These are phyloP conservation scores for Creontiades dilutus DNA, from an alignment of 2,888 invertebrate species.

Conservation along the genomic window DNA sequence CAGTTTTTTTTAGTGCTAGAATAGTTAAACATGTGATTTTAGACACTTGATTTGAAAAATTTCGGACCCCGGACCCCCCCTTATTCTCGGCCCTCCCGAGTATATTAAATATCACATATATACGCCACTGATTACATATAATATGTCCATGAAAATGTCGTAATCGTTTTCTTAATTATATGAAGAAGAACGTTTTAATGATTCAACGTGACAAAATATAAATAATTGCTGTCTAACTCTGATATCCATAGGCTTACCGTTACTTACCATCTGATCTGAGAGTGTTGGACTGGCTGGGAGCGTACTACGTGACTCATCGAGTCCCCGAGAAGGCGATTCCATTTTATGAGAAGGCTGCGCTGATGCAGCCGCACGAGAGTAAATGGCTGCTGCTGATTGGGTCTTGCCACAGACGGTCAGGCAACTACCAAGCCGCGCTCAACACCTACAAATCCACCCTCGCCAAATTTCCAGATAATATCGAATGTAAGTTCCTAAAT, in stretches of 20 bases:
- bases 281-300: constrained; percentile 93
- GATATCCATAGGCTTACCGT: constrained; percentile 82
- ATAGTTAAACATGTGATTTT: too few relatives aligned
- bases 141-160: too few relatives aligned
- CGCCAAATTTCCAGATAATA: constrained; percentile 94
- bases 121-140: too few relatives aligned
- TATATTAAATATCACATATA: too few relatives aligned
- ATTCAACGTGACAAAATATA: too few relatives aligned
- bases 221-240: too few relatives aligned
- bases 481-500: constrained; percentile 86
- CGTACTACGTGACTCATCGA: constrained; percentile 93
- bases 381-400: constrained; percentile 93
- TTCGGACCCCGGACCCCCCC: too few relatives aligned
- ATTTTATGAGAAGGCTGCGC: constrained; percentile 89
- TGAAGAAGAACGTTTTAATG: too few relatives aligned
- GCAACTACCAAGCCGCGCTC: constrained; percentile 91
- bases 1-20: too few relatives aligned
- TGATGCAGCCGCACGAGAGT: constrained; percentile 88
- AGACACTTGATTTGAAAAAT: too few relatives aligned
- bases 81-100: too few relatives aligned
- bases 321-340: constrained; percentile 91
- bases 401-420: constrained; percentile 89
- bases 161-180: too few relatives aligned
- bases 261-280: constrained; percentile 86
- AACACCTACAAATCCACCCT: constrained; percentile 92